A percentile compares a stretch with the other conserved stretches of the same genome.
phyloP scores from a whole-genome alignment of 2,113 vertebrate genomes.

The Plotosus lineatus region DNA sequence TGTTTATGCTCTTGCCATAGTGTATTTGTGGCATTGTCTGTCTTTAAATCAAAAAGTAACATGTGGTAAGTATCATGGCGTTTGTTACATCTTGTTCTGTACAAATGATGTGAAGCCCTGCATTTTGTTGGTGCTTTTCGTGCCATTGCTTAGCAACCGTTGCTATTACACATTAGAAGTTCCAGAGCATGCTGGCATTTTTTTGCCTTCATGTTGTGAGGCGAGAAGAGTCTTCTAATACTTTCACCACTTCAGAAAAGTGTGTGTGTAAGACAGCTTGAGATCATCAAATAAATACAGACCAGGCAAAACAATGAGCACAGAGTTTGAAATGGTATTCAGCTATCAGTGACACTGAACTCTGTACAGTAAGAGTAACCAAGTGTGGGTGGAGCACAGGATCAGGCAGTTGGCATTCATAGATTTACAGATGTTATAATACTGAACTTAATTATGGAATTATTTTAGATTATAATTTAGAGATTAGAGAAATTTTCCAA shows the following conservation, averaged over 20 bases:
- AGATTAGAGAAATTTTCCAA: background rate
- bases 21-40: background rate
- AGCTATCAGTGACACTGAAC: background rate
- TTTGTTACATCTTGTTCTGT: background rate
- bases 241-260: background rate
- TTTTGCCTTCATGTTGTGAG: no score
- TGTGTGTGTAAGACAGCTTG: background rate
- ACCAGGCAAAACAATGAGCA: background rate
- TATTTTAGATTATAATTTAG: background rate
- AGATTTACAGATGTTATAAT: background rate
- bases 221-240: background rate
- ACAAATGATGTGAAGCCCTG: background rate
- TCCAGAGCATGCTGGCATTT: background rate
- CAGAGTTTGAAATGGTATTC: background rate
- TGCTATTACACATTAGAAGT: background rate
- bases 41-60: background rate
- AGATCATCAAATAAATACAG: background rate
- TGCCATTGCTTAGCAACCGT: background rate
- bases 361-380: background rate
- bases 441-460: no score
- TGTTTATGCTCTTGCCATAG: background rate
- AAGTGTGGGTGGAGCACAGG: background rate
- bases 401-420: background rate
- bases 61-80: background rate
- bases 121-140: background rate